Evolutionary conservation across 64 coral and sea anemone genomes (phyloP), one percentile per base, ranked within the genome.

Genomic region (Pocillopora verrucosa): DNA sequence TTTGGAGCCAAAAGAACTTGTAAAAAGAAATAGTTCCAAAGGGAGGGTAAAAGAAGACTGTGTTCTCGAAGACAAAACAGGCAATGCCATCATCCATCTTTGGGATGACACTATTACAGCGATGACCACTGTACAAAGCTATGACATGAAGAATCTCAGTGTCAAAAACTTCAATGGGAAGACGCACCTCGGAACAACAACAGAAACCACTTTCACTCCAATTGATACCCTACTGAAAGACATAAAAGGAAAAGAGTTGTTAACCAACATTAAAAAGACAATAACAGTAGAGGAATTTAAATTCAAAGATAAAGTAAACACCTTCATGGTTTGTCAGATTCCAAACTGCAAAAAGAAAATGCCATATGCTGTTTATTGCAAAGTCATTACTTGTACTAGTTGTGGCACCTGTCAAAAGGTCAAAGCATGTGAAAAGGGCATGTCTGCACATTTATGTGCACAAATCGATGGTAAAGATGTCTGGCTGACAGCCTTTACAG

Each of bases 21-120:
- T 5, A 12, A 94, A 94, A 77, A 89, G 92, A 78, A 89, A 94
- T 86, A 87, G 74, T 37, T 16, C n/a, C 7, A 80, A 56, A 80
- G 83, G 83, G 19, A 56, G 1, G 17, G 83, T 94, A 75, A 94
- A 94, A 56, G 93, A 94, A 77, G 93, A 94, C 36, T 94, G 93
- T 51, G 22, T 90, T 56, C 37, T 94, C 6, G 93, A 94, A 80
- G 78, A 91, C 34, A 38, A 30, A 68, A 91, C 93, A 61, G 89
- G 88, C 12, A 45, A 87, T 82, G 84, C 93, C 58, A 83, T 35
- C 17, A 87, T 94, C 41, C 88, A 94, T 76, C 24, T 94, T 19
- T 88, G 93, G 93, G 93, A 94, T 83, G 61, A 91, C 34, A 90
- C 38, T 60, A 34, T 41, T 69, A 73, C 41, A 87, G 56, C 15